Evolutionary conservation across 37 sponge, comb jelly and placozoan genomes (phyloP).

Genomic region (Halichondria panicea): DNA sequence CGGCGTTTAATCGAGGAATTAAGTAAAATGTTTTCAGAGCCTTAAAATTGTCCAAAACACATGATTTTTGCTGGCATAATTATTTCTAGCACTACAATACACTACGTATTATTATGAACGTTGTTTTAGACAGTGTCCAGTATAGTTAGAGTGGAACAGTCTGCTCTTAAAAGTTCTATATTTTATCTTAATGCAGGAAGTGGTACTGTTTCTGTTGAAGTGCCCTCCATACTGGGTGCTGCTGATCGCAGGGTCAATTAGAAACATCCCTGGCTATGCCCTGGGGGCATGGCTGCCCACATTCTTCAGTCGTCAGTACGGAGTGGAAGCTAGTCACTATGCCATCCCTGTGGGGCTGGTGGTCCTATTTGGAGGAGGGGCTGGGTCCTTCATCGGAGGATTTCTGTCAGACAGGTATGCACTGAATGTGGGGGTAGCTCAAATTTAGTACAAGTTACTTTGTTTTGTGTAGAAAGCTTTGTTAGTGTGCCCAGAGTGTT

Average conservation of each 20-base stretch:
- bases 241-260: constrained; percentile 73
- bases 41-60: too few relatives aligned
- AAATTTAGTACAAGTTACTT: too few relatives aligned
- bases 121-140: too few relatives aligned
- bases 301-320: constrained; percentile 53
- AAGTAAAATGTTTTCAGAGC: too few relatives aligned
- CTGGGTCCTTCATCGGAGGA: constrained; percentile 80
- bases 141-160: too few relatives aligned
- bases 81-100: too few relatives aligned
- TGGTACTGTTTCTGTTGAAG: constrained; percentile 46
- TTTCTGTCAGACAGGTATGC: constrained; percentile 79
- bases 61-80: too few relatives aligned
- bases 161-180: neutral
- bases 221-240: constrained; percentile 69
- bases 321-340: constrained; percentile 47
- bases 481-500: neutral
- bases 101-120: too few relatives aligned
- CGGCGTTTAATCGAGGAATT: too few relatives aligned
- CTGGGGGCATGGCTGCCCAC: constrained; percentile 88
- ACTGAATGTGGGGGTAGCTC: neutral
- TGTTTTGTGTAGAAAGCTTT: neutral
- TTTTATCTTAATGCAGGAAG: constrained; percentile 46
- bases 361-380: constrained; percentile 78
- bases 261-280: constrained; percentile 89
- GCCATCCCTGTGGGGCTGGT: constrained; percentile 69